Evolutionary conservation across 2,888 invertebrate species (phyloP).

Genomic region (Coelopa pilipes): DNA sequence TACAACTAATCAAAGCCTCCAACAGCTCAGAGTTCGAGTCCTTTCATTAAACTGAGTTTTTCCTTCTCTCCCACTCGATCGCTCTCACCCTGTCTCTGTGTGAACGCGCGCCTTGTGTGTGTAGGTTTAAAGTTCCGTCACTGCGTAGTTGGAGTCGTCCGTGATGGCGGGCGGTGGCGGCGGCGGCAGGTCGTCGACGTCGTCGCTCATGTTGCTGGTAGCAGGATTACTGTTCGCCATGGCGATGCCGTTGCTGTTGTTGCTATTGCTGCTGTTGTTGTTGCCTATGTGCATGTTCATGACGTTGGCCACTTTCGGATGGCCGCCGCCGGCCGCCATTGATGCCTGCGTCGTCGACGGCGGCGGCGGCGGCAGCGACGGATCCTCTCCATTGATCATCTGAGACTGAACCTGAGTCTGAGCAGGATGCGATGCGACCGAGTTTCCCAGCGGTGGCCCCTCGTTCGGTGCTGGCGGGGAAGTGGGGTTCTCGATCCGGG

Average conservation of each 20-base stretch:
- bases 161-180: conserved; percentile 65
- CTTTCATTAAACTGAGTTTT: neutral
- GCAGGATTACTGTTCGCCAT: conserved; percentile 47
- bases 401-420: conserved; percentile 34
- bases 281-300: conserved; percentile 47
- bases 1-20: neutral
- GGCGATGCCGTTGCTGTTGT: conserved; percentile 42
- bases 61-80: neutral
- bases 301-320: conserved; percentile 41
- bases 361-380: conserved; percentile 58
- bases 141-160: conserved; percentile 67
- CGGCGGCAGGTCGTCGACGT: conserved; percentile 60
- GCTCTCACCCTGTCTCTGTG: neutral
- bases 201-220: conserved; percentile 44
- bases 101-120: too few relatives aligned
- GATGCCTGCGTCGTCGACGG: conserved; percentile 47
- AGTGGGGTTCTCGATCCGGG: conserved; percentile 64
- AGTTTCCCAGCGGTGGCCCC: conserved; percentile 28
- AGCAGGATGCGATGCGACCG: conserved; percentile 35
- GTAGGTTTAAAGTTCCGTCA: conserved; percentile 64
- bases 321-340: conserved; percentile 1
- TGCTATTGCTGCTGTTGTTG: conserved; percentile 47
- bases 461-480: conserved; percentile 50
- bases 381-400: conserved; percentile 47
- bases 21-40: neutral